Base-by-base conservation (phyloP, 2,888 invertebrate genomes). In the Erpobdella octoculata region DNA sequence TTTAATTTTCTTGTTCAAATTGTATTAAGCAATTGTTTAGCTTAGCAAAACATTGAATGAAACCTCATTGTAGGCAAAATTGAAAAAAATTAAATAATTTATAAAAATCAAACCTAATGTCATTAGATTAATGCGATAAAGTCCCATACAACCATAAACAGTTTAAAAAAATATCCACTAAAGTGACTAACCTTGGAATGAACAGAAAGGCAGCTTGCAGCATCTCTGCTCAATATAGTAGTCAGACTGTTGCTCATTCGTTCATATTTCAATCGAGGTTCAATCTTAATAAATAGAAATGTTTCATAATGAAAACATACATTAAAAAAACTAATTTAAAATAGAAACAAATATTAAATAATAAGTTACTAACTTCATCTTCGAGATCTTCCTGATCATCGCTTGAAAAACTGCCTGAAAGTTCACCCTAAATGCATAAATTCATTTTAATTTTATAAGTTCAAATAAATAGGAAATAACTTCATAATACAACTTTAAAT, bases 151-250 rank as follows among this genome's bases (percentile, higher is more conserved):
- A n/a, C n/a, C n/a, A n/a, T n/a, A n/a, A n/a, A n/a, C n/a, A n/a
- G n/a, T n/a, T n/a, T n/a, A 64, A 1, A n/a, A 71, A 61, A 8
- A 6, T 70, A 0, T 35, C 9, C 5, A 67, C 25, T 12, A 38
- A 72, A 68, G 38, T 0, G 28, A 71, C 72, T 71, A 80, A 91
- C 91, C 86, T 94, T 94, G 9, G 92, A 88, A 84, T 95, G 93
- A 59, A 94, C 92, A 74, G 92, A 91, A 79, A 94, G 90, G 81
- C 93, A 94, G 81, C 92, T 93, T 68, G 92, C 92, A 77, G 90
- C 89, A 83, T 91, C 91, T 80, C 89, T 90, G 79, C 89, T 87
- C 38, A 96, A 85, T 78, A 95, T 93, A 78, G 88, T 88, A 79
- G 89, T 87, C 58, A 95, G 85, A 85, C 93, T 93, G 85, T 94